These are phyloP conservation scores for Lophochroa leadbeateri DNA, from an alignment of 2,113 vertebrate genomes.

Conservation along the genomic window DNA sequence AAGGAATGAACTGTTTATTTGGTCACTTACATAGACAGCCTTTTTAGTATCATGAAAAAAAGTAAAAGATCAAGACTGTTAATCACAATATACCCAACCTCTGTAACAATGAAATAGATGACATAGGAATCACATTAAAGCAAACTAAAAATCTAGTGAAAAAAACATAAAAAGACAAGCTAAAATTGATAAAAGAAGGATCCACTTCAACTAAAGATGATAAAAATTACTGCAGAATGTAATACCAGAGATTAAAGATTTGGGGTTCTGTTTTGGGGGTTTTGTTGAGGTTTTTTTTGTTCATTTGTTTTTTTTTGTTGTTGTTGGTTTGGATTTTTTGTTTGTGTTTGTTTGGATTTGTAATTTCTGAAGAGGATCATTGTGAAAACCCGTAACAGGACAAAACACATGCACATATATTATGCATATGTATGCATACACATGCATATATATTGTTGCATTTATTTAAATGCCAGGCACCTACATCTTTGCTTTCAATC, in stretches of 20 bases:
- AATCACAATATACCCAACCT: not conserved
- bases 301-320: not conserved
- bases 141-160: not conserved
- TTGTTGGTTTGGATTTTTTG: not conserved
- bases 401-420: not conserved
- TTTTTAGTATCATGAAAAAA: not conserved
- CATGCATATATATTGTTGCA: not conserved
- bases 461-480: not conserved
- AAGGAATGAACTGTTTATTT: not conserved
- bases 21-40: not conserved
- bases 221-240: not conserved
- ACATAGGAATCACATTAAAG: not conserved
- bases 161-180: not conserved
- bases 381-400: accelerated
- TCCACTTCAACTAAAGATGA: not conserved
- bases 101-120: not conserved
- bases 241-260: not conserved
- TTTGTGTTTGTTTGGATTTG: not conserved
- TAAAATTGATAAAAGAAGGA: not conserved
- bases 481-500: not conserved
- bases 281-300: not conserved
- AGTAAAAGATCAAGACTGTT: not conserved
- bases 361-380: not conserved
- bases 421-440: too few relatives aligned
- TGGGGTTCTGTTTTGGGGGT: not conserved